Evolutionary conservation across 2,113 vertebrate species (phyloP).

Genomic region (Garra rufa): DNA sequence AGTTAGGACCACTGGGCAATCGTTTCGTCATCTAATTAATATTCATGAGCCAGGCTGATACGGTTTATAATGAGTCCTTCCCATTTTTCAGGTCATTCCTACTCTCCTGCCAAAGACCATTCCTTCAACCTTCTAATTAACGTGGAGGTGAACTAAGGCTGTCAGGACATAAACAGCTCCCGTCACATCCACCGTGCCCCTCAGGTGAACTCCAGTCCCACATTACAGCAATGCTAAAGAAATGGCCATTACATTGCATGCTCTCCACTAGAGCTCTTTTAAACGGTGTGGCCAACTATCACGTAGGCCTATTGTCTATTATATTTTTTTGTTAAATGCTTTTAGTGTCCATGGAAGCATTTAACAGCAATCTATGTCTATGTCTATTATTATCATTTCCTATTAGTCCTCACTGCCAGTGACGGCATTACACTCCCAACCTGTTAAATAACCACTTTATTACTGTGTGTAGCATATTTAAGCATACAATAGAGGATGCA

Average conservation of each 20-base stretch:
- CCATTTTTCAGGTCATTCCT: neutral
- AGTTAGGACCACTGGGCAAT: neutral
- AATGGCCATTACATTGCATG: neutral
- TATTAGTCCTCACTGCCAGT: neutral
- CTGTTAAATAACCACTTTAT: neutral
- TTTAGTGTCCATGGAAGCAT: no score
- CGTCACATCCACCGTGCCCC: neutral
- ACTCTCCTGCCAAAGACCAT: conserved; percentile 5
- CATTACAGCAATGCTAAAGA: neutral
- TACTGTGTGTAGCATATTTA: neutral
- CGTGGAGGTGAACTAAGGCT: neutral
- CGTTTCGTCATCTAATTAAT: neutral
- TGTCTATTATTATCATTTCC: neutral
- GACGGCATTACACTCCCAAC: neutral
- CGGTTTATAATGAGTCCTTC: neutral
- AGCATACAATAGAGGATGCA: neutral
- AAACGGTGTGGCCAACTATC: no score
- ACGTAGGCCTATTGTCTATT: no score
- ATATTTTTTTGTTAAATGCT: no score
- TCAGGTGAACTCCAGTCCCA: neutral
- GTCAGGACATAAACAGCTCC: conserved; percentile 17
- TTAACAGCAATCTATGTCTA: neutral
- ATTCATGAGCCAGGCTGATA: neutral
- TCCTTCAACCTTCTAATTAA: conserved; percentile 13
- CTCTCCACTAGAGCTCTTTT: neutral